Conservation (phyloP, 2,888 invertebrate genomes). For the Escarpia spicata region DNA sequence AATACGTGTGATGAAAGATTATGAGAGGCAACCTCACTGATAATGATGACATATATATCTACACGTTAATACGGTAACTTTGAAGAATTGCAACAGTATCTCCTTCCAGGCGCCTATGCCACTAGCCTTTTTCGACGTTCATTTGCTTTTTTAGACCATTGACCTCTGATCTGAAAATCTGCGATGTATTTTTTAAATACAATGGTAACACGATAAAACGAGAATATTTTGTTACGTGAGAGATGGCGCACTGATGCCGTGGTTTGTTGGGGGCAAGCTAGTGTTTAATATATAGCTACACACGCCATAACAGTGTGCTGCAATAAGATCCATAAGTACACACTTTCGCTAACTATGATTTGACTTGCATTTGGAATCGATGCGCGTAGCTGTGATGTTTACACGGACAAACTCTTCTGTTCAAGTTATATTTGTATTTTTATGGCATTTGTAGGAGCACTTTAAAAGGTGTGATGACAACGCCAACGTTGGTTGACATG, state of each 20-base stretch:
- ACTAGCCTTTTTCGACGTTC: background rate
- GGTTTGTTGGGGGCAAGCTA: no score
- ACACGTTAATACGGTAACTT: no score
- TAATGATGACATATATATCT: background rate
- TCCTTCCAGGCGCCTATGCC: background rate
- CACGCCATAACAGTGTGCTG: background rate
- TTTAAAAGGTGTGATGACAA: constrained; percentile 59
- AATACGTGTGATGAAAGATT: background rate
- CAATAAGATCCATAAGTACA: background rate
- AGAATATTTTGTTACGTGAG: no score
- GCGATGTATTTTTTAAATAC: no score
- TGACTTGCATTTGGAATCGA: no score
- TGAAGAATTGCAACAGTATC: background rate
- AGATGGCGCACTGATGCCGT: no score
- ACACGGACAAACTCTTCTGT: background rate
- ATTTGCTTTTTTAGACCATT: background rate
- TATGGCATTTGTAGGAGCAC: background rate
- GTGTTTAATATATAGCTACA: background rate
- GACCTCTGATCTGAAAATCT: no score
- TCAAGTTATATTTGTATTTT: background rate
- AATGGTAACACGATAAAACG: no score
- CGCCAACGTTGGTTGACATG: constrained; percentile 59
- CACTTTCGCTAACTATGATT: background rate
- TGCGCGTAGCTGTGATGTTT: no score
- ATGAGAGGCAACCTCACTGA: background rate